Evolutionary conservation across 37 sponge, comb jelly and placozoan species (phyloP).

Genomic region (Crambe crambe): DNA sequence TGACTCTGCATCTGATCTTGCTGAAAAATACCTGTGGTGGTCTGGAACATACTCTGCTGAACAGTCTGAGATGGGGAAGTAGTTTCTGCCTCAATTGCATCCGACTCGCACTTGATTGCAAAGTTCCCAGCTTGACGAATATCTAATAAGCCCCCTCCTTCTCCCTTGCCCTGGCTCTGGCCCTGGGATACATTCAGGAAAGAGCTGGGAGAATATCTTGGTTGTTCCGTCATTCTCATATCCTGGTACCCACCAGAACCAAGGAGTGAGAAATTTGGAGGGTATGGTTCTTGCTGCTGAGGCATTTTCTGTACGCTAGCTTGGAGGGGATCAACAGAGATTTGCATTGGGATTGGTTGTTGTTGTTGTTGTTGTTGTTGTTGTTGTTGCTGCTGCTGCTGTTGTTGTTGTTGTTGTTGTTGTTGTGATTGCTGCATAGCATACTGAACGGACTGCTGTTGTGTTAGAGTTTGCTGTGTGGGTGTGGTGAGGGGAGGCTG

Average conservation of each 20-base stretch:
- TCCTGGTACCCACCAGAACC: not conserved
- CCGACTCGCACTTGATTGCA: not conserved
- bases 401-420: not conserved
- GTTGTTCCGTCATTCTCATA: not conserved
- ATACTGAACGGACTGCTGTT: not conserved
- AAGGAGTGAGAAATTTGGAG: not conserved
- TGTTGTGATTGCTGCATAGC: not conserved
- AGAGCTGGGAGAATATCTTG: not conserved
- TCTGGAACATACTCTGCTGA: not conserved
- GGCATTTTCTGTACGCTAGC: too few species aligned
- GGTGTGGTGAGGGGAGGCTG: not conserved
- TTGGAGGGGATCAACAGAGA: not conserved
- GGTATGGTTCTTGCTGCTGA: too few species aligned
- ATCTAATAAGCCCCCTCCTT: not conserved
- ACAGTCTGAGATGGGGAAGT: not conserved
- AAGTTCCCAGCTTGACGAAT: not conserved
- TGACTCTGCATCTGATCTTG: not conserved
- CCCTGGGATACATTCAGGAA: not conserved
- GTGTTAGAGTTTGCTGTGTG: not conserved
- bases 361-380: not conserved
- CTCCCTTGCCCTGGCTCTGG: not conserved
- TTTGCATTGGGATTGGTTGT: not conserved
- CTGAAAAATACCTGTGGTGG: not conserved
- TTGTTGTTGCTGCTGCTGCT: constrained; percentile 1
- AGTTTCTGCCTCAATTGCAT: not conserved